Percentiles rank a stretch among this genome's conserved stretches.
These are phyloP conservation scores for Mimas tiliae DNA, from an alignment of 2,888 invertebrate genomes.

Conservation along the genomic window DNA sequence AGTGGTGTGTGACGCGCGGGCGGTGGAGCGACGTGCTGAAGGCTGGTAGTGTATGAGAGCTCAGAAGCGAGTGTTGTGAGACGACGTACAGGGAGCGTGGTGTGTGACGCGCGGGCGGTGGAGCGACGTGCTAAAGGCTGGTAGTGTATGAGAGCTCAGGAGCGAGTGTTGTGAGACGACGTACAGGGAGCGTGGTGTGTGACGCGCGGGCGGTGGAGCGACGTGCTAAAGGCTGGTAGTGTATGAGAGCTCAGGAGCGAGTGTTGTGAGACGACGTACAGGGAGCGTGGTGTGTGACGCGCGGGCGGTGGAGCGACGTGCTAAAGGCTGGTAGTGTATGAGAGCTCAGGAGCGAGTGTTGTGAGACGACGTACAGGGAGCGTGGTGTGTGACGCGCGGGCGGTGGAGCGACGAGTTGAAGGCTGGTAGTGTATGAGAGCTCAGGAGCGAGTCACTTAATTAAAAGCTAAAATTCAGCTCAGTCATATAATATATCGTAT, in stretches of 20 bases:
- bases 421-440: no score
- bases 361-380: no score
- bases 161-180: neutral
- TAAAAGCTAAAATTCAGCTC: neutral
- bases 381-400: no score
- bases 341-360: no score
- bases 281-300: neutral
- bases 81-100: constrained; percentile 1
- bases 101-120: constrained; percentile 1
- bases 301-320: neutral
- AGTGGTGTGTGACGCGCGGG: constrained; percentile 13
- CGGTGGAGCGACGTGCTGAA: constrained; percentile 4
- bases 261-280: neutral
- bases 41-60: constrained; percentile 9
- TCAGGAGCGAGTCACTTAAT: neutral
- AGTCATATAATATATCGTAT: neutral
- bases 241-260: constrained; percentile 1
- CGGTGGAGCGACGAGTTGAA: no score
- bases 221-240: neutral
- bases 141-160: neutral
- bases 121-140: neutral
- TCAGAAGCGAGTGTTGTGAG: constrained; percentile 6
- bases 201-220: neutral
- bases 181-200: neutral
- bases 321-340: neutral